Evolutionary conservation across 2,113 vertebrate genomes (phyloP).

Genomic region (Anarrhichthys ocellatus): DNA sequence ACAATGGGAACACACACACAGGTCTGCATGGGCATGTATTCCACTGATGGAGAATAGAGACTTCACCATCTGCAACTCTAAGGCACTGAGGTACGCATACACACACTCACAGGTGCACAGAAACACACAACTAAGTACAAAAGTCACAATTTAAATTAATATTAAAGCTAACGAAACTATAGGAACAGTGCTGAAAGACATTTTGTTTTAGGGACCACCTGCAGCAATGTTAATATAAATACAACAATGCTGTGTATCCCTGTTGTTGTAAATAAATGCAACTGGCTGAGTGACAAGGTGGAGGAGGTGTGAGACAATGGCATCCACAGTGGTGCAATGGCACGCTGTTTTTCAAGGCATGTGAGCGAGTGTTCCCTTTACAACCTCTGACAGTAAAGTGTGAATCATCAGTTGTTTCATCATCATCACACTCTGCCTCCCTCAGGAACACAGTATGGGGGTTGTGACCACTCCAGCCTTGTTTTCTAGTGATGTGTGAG

Average conservation of each 20-base stretch:
- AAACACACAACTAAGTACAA: background rate
- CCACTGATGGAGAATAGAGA: constrained; percentile 57
- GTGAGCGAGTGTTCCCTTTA: constrained; percentile 64
- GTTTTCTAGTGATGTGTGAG: constrained; percentile 75
- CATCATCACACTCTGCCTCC: constrained; percentile 66
- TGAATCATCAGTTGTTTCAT: constrained; percentile 79
- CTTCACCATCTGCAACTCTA: constrained; percentile 59
- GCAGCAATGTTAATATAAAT: background rate
- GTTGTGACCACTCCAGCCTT: constrained; percentile 53
- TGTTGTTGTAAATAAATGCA: constrained; percentile 42
- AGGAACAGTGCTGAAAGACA: background rate
- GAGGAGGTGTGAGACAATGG: constrained; percentile 63
- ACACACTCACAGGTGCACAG: constrained; percentile 9
- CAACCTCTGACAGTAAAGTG: constrained; percentile 76
- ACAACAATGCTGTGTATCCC: background rate
- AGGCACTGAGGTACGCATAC: constrained; percentile 10
- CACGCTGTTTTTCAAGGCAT: constrained; percentile 49
- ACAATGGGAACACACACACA: constrained; percentile 78
- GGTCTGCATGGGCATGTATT: constrained; percentile 64
- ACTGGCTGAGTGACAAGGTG: constrained; percentile 22
- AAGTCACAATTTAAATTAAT: background rate
- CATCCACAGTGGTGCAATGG: constrained; percentile 12
- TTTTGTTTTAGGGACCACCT: background rate
- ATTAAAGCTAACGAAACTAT: background rate
- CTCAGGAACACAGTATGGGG: constrained; percentile 51